Evolutionary conservation across 2,888 invertebrate species (phyloP).

Genomic region (Aromia moschata): DNA sequence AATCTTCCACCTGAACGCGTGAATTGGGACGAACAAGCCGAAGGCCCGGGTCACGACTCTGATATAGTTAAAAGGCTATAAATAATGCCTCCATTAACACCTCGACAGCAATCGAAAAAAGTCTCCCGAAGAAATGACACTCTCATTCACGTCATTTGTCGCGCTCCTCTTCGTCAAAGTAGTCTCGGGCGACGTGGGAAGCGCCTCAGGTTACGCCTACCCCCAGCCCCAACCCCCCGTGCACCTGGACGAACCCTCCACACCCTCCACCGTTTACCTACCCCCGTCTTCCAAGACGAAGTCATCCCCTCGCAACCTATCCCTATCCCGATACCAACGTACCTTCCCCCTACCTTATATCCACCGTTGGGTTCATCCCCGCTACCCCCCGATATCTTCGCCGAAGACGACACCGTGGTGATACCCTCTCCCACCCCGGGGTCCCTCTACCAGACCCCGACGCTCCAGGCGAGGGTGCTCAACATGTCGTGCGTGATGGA

Average conservation of each 20-base stretch:
- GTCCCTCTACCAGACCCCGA: constrained; percentile 41
- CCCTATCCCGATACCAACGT: constrained; percentile 37
- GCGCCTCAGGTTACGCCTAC: constrained; percentile 46
- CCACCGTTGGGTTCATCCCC: constrained; percentile 41
- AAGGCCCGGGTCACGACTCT: constrained; percentile 40
- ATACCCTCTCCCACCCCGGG: constrained; percentile 41
- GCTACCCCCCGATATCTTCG: constrained; percentile 27
- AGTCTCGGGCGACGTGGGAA: constrained; percentile 27
- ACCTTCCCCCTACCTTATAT: constrained; percentile 45
- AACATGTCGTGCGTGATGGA: constrained; percentile 59
- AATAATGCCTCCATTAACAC: constrained; percentile 28
- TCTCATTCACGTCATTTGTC: background rate
- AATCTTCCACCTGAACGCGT: constrained; percentile 22
- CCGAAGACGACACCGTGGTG: constrained; percentile 46
- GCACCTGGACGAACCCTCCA: constrained; percentile 48
- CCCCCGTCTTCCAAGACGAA: constrained; percentile 46
- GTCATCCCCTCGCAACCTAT: constrained; percentile 27
- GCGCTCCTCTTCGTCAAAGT: background rate
- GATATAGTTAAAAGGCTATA: constrained; percentile 39
- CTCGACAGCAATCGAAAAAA: background rate
- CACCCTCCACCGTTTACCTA: constrained; percentile 44
- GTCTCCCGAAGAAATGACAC: constrained; percentile 14
- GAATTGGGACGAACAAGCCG: constrained; percentile 36
- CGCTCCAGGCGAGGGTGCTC: constrained; percentile 48
- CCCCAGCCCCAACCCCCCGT: constrained; percentile 50